Evolutionary conservation across 2,888 invertebrate species (phyloP).

Genomic region (Apantesis nais): DNA sequence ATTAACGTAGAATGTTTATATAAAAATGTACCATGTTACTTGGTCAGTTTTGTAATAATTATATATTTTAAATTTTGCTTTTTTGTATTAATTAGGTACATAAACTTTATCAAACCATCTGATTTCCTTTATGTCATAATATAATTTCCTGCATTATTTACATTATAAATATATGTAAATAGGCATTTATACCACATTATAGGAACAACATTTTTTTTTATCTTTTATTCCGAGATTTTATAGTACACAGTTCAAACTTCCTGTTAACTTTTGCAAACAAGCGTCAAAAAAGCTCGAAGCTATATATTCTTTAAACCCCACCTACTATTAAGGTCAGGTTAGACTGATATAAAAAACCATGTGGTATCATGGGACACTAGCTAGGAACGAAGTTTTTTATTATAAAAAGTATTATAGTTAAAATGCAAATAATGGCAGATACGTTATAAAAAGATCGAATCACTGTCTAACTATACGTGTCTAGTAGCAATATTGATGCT

Average conservation of each 20-base stretch:
- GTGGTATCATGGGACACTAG: too few relatives aligned
- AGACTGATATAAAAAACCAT: too few relatives aligned
- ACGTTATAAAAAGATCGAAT: too few relatives aligned
- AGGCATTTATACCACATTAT: neutral
- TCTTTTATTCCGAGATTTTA: conserved; percentile 7
- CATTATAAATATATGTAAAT: neutral
- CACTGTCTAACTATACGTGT: too few relatives aligned
- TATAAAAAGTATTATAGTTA: too few relatives aligned
- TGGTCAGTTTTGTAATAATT: neutral
- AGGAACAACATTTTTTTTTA: neutral
- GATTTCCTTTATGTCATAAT: neutral
- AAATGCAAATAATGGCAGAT: too few relatives aligned
- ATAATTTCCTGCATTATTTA: neutral
- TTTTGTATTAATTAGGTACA: neutral
- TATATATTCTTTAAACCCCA: conserved; percentile 21
- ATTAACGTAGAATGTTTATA: neutral
- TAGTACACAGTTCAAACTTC: neutral
- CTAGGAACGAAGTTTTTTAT: too few relatives aligned
- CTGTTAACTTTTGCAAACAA: conserved; percentile 20
- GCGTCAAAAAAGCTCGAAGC: conserved; percentile 17
- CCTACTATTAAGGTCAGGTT: conserved; percentile 22
- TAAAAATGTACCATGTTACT: neutral
- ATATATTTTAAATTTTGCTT: neutral
- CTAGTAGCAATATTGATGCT: too few relatives aligned
- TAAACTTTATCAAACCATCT: neutral